Percentiles rank a stretch among this genome's conserved stretches.
phyloP scores from a whole-genome alignment of 2,888 invertebrate species.

The Nephrocerus scutellatus region DNA sequence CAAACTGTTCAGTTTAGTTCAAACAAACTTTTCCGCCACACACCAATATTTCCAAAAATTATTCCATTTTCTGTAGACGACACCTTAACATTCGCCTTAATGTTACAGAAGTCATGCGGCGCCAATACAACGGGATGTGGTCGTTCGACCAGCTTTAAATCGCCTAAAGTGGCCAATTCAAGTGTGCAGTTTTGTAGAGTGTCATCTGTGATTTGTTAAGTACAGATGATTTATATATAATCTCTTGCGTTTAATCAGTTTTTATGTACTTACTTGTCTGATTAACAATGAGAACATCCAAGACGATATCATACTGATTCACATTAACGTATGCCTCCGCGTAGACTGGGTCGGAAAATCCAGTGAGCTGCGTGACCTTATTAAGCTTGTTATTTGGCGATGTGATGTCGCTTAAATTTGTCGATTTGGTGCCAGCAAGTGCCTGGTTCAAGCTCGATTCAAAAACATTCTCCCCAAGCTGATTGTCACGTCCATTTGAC shows the following conservation, averaged over 20 bases:
- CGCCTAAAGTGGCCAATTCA: constrained; percentile 95
- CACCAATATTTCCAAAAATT: constrained; percentile 97
- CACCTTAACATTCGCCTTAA: constrained; percentile 98
- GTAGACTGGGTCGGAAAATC: constrained; percentile 98
- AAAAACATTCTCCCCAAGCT: constrained; percentile 67
- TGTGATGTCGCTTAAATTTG: constrained; percentile 49
- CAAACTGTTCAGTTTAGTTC: background rate
- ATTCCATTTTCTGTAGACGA: constrained; percentile 99
- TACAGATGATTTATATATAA: background rate
- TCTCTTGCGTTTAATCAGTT: background rate
- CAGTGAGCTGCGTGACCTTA: constrained; percentile 92
- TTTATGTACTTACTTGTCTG: constrained; percentile 66
- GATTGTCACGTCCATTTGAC: constrained; percentile 56
- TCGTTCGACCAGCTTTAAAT: constrained; percentile 95
- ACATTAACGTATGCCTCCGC: constrained; percentile 99
- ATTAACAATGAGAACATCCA: constrained; percentile 96
- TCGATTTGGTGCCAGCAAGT: constrained; percentile 58
- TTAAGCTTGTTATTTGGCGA: constrained; percentile 56
- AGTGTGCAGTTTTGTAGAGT: constrained; percentile 97
- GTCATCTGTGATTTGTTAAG: constrained; percentile 54
- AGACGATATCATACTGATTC: constrained; percentile 96
- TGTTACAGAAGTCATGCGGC: constrained; percentile 95
- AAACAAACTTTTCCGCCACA: constrained; percentile 21
- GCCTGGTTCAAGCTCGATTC: constrained; percentile 89
- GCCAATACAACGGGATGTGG: constrained; percentile 93